Percentiles rank a stretch among this genome's conserved stretches.
Conservation (phyloP, 2,888 invertebrate species). For the Acleris laterana region DNA sequence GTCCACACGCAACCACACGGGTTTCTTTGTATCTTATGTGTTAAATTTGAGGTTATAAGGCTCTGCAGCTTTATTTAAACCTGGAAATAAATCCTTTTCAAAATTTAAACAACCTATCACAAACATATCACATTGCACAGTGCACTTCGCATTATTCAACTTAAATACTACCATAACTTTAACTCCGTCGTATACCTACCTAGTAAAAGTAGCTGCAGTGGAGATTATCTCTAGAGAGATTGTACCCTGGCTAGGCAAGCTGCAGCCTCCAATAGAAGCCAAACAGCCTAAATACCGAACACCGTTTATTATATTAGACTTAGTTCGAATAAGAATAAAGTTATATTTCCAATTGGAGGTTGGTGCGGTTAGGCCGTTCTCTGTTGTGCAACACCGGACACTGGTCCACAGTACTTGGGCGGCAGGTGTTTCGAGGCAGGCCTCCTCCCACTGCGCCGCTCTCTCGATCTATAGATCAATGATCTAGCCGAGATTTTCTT, state of each 20-base stretch:
- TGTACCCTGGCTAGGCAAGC: conserved; percentile 69
- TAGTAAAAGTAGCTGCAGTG: conserved; percentile 66
- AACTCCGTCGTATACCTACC: conserved; percentile 56
- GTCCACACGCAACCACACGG: too few species aligned
- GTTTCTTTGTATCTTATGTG: too few species aligned
- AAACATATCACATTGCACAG: too few species aligned
- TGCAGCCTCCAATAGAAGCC: conserved; percentile 26
- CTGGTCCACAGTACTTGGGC: conserved; percentile 80
- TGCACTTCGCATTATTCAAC: conserved; percentile 49
- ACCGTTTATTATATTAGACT: conserved; percentile 44
- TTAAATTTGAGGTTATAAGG: too few species aligned
- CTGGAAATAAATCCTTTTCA: too few species aligned
- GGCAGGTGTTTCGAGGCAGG: conserved; percentile 79
- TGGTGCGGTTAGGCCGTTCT: conserved; percentile 47
- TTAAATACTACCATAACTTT: conserved; percentile 48
- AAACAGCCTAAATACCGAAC: conserved; percentile 39
- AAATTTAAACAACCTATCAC: too few species aligned
- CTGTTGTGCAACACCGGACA: conserved; percentile 48
- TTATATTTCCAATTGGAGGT: conserved; percentile 47
- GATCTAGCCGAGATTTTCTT: conserved; percentile 80
- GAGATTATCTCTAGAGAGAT: conserved; percentile 77
- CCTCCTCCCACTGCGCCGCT: conserved; percentile 79
- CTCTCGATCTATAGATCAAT: conserved; percentile 73
- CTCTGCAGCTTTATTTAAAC: too few species aligned
- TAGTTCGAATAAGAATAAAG: conserved; percentile 51